A percentile compares a stretch with the other conserved stretches of the same genome.
phyloP scores from a whole-genome alignment of 1,140 invertebrate genomes.

The Rhopalosiphum padi region DNA sequence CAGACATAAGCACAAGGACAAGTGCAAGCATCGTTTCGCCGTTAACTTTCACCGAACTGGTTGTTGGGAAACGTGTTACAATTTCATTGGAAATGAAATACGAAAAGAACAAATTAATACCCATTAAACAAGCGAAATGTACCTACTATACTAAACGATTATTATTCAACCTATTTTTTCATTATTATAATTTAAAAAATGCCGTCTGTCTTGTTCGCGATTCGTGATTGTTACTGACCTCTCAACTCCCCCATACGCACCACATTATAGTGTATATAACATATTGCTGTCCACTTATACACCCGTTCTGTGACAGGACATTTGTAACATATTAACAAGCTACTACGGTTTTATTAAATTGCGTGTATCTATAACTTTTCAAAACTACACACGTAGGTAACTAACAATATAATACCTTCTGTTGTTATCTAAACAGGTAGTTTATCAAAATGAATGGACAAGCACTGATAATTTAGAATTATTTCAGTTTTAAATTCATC shows the following conservation, averaged over 20 bases:
- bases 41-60: slow-evolving; percentile 39
- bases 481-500: not conserved
- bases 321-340: not conserved
- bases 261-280: not conserved
- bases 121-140: slow-evolving; percentile 29
- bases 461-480: not conserved
- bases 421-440: not conserved
- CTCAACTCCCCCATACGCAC: not conserved
- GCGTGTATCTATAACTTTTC: not conserved
- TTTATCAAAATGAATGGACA: not conserved
- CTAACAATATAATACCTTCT: not conserved
- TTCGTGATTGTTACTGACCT: slow-evolving; percentile 40
- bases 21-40: slow-evolving; percentile 29
- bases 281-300: not conserved
- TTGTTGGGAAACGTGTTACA: slow-evolving; percentile 47
- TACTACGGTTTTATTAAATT: not conserved
- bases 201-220: not conserved
- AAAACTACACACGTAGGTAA: not conserved
- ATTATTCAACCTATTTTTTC: slow-evolving; percentile 39
- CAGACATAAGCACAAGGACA: slow-evolving; percentile 54
- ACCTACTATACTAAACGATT: not conserved
- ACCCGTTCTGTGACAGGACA: not conserved
- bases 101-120: slow-evolving; percentile 36
- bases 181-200: slow-evolving; percentile 12
- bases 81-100: slow-evolving; percentile 42